phyloP scores from a whole-genome alignment of 2,797 vertebrate species.

The Chaetodon trifasciatus region DNA sequence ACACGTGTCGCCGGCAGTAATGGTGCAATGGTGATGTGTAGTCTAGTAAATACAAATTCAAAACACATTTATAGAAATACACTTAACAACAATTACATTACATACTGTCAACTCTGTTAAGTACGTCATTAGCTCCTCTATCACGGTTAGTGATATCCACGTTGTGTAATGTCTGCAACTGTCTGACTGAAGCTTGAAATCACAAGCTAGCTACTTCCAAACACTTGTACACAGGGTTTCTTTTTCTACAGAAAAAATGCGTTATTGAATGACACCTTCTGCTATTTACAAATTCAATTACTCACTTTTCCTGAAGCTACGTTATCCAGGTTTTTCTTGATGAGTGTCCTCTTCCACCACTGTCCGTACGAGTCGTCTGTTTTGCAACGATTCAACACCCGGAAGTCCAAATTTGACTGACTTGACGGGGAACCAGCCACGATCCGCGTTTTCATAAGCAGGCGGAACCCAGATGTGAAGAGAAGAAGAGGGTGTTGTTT shows the following conservation, averaged over 20 bases:
- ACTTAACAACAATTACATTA: not conserved
- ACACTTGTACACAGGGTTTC: not conserved
- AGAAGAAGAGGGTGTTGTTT: accelerated
- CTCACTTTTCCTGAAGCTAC: constrained; percentile 57
- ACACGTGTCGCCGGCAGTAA: constrained; percentile 24
- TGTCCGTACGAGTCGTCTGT: constrained; percentile 15
- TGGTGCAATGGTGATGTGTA: not conserved
- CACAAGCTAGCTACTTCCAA: not conserved
- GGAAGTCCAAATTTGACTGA: constrained; percentile 71
- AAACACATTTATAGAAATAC: not conserved
- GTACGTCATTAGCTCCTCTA: not conserved
- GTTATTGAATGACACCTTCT: accelerated
- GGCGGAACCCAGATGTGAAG: not conserved
- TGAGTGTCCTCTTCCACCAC: constrained; percentile 26
- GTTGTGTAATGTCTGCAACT: constrained; percentile 35
- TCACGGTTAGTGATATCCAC: not conserved
- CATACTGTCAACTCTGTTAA: not conserved
- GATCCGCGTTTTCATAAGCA: not conserved
- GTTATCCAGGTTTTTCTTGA: constrained; percentile 7
- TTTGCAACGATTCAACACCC: constrained; percentile 69
- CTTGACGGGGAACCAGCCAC: constrained; percentile 56
- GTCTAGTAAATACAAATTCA: not conserved
- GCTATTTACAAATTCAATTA: not conserved
- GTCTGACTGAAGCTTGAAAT: not conserved
- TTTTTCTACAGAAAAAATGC: not conserved